Conservation (phyloP, 2,113 vertebrate species). For the Pelmatolapia mariae region DNA sequence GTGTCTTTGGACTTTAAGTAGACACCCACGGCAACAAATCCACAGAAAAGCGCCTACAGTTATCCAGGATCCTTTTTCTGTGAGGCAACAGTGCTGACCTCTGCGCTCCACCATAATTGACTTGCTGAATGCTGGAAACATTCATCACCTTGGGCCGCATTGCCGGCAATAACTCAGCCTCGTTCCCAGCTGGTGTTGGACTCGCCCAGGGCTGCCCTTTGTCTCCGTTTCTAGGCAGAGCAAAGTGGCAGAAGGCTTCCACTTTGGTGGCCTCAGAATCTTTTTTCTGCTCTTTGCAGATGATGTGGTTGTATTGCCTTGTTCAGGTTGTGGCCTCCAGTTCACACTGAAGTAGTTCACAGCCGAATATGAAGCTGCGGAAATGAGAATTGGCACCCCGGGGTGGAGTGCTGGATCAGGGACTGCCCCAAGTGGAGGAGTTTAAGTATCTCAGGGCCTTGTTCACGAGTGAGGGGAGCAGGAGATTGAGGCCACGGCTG, state of each 20-base stretch:
- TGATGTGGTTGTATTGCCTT: not conserved
- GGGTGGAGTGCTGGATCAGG: not conserved
- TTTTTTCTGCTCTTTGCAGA: not conserved
- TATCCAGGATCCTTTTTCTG: not conserved
- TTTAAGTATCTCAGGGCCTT: not conserved
- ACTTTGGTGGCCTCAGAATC: not conserved
- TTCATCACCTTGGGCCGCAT: not conserved
- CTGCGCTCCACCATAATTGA: not conserved
- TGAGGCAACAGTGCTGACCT: not conserved
- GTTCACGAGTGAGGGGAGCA: rapidly evolving
- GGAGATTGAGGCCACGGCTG: not conserved
- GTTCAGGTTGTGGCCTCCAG: not conserved
- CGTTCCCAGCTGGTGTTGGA: not conserved
- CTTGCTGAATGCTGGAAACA: not conserved
- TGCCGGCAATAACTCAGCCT: not conserved
- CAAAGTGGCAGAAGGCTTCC: not conserved
- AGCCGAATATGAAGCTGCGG: not conserved
- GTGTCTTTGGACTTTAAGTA: not conserved
- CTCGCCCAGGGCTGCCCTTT: not conserved
- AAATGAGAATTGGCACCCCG: not conserved
- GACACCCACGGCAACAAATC: not conserved
- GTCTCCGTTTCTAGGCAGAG: not conserved
- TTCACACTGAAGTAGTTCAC: not conserved
- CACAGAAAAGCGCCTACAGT: not conserved
- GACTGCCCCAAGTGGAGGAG: not conserved